These are phyloP conservation scores for Caranx melampygus DNA, from an alignment of 2,113 vertebrate species.

Conservation along the genomic window DNA sequence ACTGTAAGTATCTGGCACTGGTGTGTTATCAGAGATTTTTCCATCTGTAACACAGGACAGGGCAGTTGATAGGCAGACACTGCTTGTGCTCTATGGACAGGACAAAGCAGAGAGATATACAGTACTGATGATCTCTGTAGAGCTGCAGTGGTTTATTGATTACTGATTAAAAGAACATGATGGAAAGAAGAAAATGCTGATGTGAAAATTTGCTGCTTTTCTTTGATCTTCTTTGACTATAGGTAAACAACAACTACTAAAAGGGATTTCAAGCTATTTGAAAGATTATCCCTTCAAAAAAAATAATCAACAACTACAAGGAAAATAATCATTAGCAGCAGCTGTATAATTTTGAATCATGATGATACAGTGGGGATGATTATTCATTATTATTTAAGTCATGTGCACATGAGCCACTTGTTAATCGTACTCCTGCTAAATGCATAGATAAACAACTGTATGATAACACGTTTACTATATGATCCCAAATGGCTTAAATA, in stretches of 20 bases:
- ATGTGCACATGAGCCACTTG: neutral
- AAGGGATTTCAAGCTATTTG: too few species aligned
- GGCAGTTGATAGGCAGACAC: too few species aligned
- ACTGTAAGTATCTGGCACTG: neutral
- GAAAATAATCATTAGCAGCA: neutral
- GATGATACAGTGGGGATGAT: neutral
- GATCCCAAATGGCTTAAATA: neutral
- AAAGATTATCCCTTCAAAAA: too few species aligned
- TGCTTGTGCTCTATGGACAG: neutral
- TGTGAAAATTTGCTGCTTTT: neutral
- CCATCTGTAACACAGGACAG: neutral
- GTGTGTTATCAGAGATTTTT: neutral
- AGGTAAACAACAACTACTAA: too few species aligned
- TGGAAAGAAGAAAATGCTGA: neutral
- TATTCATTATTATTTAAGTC: too few species aligned
- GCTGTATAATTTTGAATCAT: neutral
- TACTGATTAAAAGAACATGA: neutral
- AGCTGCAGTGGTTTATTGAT: neutral
- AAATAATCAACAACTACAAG: too few species aligned
- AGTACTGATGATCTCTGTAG: neutral
- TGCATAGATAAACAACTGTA: neutral
- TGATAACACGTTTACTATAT: too few species aligned
- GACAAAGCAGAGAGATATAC: neutral
- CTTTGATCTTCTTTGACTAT: too few species aligned
- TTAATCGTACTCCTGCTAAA: neutral